Conservation (phyloP, 2,113 vertebrate genomes). For the Ellobius talpinus region DNA sequence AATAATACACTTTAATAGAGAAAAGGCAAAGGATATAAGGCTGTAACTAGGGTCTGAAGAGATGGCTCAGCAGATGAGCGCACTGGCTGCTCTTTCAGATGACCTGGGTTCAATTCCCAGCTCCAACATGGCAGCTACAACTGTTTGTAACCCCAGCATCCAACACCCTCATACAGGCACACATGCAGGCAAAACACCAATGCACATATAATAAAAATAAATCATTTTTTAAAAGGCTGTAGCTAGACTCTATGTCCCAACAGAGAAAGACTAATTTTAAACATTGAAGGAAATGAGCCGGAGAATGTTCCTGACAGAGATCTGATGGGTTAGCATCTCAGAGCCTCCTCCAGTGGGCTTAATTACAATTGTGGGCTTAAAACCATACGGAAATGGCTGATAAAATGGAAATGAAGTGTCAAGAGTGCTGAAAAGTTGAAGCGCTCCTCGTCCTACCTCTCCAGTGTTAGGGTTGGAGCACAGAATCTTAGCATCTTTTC, state of each 20-base stretch:
- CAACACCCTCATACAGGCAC: background rate
- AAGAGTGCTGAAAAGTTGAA: background rate
- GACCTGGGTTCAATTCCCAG: background rate
- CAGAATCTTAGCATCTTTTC: constrained; percentile 97
- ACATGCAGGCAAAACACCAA: background rate
- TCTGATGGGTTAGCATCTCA: background rate
- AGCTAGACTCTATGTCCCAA: background rate
- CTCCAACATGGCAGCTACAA: background rate
- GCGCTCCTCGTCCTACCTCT: constrained; percentile 89
- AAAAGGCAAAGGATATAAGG: constrained; percentile 33
- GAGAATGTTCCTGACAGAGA: constrained; percentile 40
- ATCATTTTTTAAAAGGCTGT: background rate
- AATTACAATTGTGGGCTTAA: background rate
- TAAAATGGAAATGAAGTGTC: constrained; percentile 3
- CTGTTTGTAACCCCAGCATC: background rate
- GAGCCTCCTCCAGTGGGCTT: background rate
- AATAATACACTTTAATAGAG: constrained; percentile 21
- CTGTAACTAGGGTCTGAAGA: background rate
- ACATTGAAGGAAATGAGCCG: constrained; percentile 47
- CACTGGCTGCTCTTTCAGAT: background rate
- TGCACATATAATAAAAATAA: background rate
- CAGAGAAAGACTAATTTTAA: constrained; percentile 6
- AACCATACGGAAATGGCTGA: background rate
- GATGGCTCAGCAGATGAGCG: background rate
- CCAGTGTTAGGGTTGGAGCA: constrained; percentile 97